phyloP scores from a whole-genome alignment of 2,797 vertebrate species.

The Tympanoctomys barrerae region DNA sequence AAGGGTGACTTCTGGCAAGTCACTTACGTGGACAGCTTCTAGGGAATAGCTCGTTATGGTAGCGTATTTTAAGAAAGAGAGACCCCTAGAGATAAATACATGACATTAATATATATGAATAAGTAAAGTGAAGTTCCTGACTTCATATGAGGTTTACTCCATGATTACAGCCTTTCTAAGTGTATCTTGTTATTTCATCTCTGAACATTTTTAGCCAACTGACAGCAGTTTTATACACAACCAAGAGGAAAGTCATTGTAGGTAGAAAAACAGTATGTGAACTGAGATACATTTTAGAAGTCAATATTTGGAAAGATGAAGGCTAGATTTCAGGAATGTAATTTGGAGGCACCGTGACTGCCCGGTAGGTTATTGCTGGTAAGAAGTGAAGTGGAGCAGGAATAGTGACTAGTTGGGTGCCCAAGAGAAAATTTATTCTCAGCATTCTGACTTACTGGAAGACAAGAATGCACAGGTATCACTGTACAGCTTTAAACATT shows the following conservation, averaged over 20 bases:
- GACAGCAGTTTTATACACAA: neutral
- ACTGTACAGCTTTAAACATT: neutral
- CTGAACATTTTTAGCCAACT: neutral
- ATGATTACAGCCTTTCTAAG: neutral
- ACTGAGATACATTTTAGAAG: constrained; percentile 12
- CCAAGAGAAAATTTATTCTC: neutral
- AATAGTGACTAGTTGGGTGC: neutral
- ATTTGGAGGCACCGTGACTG: neutral
- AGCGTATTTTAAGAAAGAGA: neutral
- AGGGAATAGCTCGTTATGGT: constrained; percentile 24
- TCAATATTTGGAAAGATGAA: constrained; percentile 2
- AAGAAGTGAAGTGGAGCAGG: neutral
- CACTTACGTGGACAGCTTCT: constrained; percentile 52
- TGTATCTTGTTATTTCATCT: neutral
- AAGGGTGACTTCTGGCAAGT: constrained; percentile 46
- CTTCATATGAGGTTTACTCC: neutral
- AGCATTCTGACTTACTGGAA: neutral
- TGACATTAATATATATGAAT: constrained; percentile 4
- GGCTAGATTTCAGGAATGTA: neutral
- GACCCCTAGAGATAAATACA: neutral
- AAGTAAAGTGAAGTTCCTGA: constrained; percentile 26
- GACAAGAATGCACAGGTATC: neutral
- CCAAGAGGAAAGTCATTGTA: neutral
- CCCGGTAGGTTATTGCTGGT: neutral
- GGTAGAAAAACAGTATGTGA: neutral